Percentiles rank a stretch among this genome's conserved stretches.
phyloP scores from a whole-genome alignment of 2,113 vertebrate genomes.

The Aepyceros melampus region DNA sequence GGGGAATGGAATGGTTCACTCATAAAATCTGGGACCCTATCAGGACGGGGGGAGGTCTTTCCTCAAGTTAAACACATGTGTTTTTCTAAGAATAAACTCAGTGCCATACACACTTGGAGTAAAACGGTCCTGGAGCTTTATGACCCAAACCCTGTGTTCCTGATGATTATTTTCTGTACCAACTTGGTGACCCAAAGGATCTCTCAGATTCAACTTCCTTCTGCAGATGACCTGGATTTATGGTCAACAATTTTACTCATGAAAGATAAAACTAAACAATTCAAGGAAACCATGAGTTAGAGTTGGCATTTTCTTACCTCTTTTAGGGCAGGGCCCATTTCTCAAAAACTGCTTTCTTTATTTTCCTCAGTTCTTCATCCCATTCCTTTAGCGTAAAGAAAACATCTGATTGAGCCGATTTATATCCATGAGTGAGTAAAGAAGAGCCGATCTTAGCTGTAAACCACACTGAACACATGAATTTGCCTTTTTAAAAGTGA shows the following conservation, averaged over 20 bases:
- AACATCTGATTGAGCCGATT: neutral
- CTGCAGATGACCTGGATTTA: neutral
- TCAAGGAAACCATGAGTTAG: neutral
- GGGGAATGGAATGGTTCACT: conserved; percentile 76
- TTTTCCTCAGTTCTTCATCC: neutral
- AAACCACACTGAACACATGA: neutral
- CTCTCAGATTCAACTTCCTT: neutral
- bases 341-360: neutral
- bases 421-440: neutral
- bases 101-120: neutral
- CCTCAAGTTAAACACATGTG: conserved; percentile 39
- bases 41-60: conserved; percentile 40
- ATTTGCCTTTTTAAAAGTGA: conserved; percentile 5
- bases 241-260: neutral
- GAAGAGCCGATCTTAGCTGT: neutral
- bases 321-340: neutral
- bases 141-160: neutral
- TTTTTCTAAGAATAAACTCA: conserved; percentile 50
- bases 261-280: neutral
- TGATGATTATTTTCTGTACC: neutral
- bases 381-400: neutral
- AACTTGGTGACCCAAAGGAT: neutral
- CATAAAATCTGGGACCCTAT: conserved; percentile 78
- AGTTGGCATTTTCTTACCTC: neutral
- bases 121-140: neutral